Base-by-base conservation (phyloP, 2,888 invertebrate species). In the Teinopalpus imperialis region DNA sequence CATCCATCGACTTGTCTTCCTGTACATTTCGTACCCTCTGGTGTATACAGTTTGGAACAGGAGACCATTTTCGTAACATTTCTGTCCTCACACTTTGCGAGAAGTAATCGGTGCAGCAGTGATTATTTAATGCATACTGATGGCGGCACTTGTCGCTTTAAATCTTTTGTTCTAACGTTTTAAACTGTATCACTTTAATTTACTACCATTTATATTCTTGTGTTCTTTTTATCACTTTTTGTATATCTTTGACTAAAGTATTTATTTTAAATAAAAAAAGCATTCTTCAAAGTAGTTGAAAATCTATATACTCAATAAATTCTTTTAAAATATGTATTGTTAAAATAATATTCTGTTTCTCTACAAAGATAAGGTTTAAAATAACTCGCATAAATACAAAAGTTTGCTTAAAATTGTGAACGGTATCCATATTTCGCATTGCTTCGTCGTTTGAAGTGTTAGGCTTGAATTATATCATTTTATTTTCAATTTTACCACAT, bases 311-410 rank as follows among this genome's bases (percentile, higher is more conserved):
- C n/a, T n/a, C n/a, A 32, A 39, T 27, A 26, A 44, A 26, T 37
- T 31, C 30, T 31, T 39, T 31, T 37, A 31, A 44, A 32, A 27
- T 32, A 20, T 27, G 26, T 34, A 39, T 45, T 34, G 37, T 32
- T 39, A 34, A 45, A 45, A 39, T 45, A 21, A 45, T 45, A 45
- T 45, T 45, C 39, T 13, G 13, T 34, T 45, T 26, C 32, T 26
- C 24, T 34, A 14, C 32, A 27, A 26, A 39, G 39, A 45, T 39
- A 40, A 32, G 32, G 39, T 13, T 39, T 23, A 39, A 45, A 44
- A 44, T 37, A 31, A 44, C 43, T 43, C 36, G 23, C 31, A 39
- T 13, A 32, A 27, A 45, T 45, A 39, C 27, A 37, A 37, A 36
- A 44, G 30, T 37, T 37, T 37, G 30, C 24, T 36, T 16, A 37